These are phyloP conservation scores for Limnodromus scolopaceus DNA, from an alignment of 2,797 vertebrate genomes.

Conservation along the genomic window DNA sequence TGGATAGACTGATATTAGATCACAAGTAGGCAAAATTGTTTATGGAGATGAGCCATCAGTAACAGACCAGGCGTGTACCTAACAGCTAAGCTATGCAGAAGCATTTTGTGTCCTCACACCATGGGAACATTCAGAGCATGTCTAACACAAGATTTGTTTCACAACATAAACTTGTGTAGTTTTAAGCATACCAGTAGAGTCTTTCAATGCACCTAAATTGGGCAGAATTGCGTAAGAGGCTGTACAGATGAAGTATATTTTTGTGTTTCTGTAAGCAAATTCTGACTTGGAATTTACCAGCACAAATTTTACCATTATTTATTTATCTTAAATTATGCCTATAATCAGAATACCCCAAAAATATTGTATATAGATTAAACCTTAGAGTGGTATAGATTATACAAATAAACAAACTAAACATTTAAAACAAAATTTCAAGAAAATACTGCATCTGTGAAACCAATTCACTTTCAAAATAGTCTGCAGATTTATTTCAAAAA, in stretches of 20 bases:
- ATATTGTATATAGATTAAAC: neutral
- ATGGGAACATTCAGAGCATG: constrained; percentile 15
- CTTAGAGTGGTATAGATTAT: neutral
- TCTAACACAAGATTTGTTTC: constrained; percentile 38
- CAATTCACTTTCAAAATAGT: neutral
- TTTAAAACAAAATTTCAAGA: neutral
- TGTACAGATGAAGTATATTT: neutral
- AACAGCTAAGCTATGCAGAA: neutral
- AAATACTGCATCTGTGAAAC: neutral
- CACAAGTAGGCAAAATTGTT: neutral
- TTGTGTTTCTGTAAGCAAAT: neutral
- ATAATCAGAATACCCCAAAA: neutral
- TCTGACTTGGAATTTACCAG: neutral
- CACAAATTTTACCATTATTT: neutral
- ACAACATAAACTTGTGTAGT: constrained; percentile 17
- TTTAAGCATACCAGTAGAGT: neutral
- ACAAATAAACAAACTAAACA: neutral
- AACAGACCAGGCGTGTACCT: neutral
- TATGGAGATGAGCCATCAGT: neutral
- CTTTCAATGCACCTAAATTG: neutral
- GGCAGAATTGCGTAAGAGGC: neutral
- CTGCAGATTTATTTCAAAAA: neutral
- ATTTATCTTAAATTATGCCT: neutral
- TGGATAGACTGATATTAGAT: neutral
- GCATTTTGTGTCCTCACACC: neutral